These are phyloP conservation scores for Xanthia togata DNA, from an alignment of 2,888 invertebrate species.

Conservation along the genomic window DNA sequence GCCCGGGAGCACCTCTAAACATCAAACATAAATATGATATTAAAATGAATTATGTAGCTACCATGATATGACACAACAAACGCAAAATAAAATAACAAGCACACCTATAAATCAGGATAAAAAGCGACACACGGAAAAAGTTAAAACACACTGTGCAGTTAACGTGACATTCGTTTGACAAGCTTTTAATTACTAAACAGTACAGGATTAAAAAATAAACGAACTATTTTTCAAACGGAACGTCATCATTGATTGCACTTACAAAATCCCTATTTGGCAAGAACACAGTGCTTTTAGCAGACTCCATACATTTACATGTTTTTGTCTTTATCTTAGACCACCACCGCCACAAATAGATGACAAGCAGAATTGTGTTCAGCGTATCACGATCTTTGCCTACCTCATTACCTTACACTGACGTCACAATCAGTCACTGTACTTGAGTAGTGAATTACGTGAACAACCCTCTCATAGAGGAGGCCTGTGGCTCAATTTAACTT, in stretches of 20 bases:
- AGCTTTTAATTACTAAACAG: constrained; percentile 23
- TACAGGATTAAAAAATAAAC: not conserved
- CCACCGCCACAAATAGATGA: constrained; percentile 21
- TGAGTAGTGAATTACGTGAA: too few species aligned
- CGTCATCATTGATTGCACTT: constrained; percentile 45
- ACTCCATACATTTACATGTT: constrained; percentile 23
- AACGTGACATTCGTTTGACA: constrained; percentile 56
- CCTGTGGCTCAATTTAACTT: constrained; percentile 11
- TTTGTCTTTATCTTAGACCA: not conserved
- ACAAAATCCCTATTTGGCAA: constrained; percentile 53
- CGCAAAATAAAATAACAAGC: constrained; percentile 76
- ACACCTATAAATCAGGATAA: constrained; percentile 70
- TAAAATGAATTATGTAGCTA: constrained; percentile 32
- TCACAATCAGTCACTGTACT: not conserved
- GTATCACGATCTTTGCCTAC: not conserved
- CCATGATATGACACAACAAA: constrained; percentile 69
- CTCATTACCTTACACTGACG: not conserved
- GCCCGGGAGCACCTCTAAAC: constrained; percentile 18
- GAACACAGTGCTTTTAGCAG: constrained; percentile 59
- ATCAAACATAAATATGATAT: constrained; percentile 26
- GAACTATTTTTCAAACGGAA: constrained; percentile 35
- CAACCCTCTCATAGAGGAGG: not conserved
- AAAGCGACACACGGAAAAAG: constrained; percentile 83
- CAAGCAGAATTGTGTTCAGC: not conserved
- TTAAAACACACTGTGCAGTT: constrained; percentile 73